Evolutionary conservation across 1,140 invertebrate genomes (phyloP).

Genomic region (Schlechtendalia chinensis): DNA sequence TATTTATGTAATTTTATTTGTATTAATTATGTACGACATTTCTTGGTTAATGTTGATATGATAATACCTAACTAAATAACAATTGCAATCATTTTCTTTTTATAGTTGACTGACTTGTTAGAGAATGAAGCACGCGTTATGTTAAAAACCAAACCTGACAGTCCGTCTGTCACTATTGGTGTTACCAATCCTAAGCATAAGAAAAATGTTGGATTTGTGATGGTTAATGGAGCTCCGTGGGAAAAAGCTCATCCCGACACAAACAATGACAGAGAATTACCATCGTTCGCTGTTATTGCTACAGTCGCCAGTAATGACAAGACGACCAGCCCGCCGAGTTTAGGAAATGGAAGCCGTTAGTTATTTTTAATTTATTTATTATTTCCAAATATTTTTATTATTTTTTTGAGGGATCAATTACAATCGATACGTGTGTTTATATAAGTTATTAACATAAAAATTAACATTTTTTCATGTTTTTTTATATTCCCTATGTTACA

Average conservation of each 20-base stretch:
- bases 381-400: slow-evolving; percentile 38
- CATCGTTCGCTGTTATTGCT: slow-evolving; percentile 71
- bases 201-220: slow-evolving; percentile 71
- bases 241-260: slow-evolving; percentile 82
- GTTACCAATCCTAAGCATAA: slow-evolving; percentile 58
- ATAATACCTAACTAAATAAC: too few relatives aligned
- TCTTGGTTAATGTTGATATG: too few relatives aligned
- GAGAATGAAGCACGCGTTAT: slow-evolving; percentile 7
- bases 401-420: slow-evolving; percentile 30
- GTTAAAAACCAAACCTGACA: slow-evolving; percentile 29
- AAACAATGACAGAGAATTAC: slow-evolving; percentile 85
- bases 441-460: slow-evolving; percentile 6
- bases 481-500: slow-evolving; percentile 3
- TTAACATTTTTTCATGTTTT: slow-evolving; percentile 30
- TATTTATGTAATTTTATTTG: slow-evolving; percentile 69
- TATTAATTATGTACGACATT: background rate
- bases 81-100: too few relatives aligned
- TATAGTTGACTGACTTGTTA: slow-evolving; percentile 10
- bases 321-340: background rate
- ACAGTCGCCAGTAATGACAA: slow-evolving; percentile 58
- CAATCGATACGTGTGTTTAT: background rate
- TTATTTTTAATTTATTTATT: slow-evolving; percentile 39
- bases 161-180: slow-evolving; percentile 39
- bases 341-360: slow-evolving; percentile 42
- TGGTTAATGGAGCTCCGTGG: slow-evolving; percentile 83